phyloP scores from a whole-genome alignment of 2,797 vertebrate genomes.

The Hephaestus fuliginosus region DNA sequence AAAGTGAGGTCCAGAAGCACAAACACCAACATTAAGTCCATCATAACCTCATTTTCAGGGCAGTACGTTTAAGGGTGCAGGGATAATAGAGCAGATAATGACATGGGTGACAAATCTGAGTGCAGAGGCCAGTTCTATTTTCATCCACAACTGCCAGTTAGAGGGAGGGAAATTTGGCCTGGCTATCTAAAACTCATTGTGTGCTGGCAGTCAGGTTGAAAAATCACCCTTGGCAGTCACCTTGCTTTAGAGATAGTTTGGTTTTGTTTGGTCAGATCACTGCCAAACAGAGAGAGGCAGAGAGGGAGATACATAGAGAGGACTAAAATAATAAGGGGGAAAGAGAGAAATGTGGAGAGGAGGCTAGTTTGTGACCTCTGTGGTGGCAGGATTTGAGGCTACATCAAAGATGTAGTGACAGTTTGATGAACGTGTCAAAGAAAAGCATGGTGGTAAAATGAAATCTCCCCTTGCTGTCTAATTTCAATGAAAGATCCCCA shows the following conservation, averaged over 20 bases:
- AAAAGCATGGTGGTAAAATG: conserved; percentile 41
- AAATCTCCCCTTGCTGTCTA: conserved; percentile 31
- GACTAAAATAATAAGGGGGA: background rate
- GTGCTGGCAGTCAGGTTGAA: conserved; percentile 64
- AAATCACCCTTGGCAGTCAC: conserved; percentile 78
- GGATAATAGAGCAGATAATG: conserved; percentile 64
- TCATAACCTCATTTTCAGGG: conserved; percentile 56
- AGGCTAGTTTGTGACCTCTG: conserved; percentile 45
- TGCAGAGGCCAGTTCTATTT: conserved; percentile 63
- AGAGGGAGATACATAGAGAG: conserved; percentile 15
- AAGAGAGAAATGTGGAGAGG: conserved; percentile 23
- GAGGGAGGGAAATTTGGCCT: conserved; percentile 56
- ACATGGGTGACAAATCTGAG: conserved; percentile 65
- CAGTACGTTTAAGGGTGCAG: conserved; percentile 35
- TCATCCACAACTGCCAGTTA: conserved; percentile 63
- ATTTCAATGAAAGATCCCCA: conserved; percentile 44
- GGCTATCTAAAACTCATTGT: conserved; percentile 65
- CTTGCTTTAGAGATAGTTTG: conserved; percentile 73
- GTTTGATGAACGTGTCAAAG: conserved; percentile 67
- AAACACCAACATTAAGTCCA: conserved; percentile 52
- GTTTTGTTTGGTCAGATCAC: conserved; percentile 74
- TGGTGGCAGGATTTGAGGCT: conserved; percentile 45
- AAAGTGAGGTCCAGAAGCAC: conserved; percentile 38
- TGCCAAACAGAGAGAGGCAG: conserved; percentile 67
- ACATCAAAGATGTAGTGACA: conserved; percentile 51